phyloP scores from a whole-genome alignment of 2,888 invertebrate genomes.

The Nomada lathburiana region DNA sequence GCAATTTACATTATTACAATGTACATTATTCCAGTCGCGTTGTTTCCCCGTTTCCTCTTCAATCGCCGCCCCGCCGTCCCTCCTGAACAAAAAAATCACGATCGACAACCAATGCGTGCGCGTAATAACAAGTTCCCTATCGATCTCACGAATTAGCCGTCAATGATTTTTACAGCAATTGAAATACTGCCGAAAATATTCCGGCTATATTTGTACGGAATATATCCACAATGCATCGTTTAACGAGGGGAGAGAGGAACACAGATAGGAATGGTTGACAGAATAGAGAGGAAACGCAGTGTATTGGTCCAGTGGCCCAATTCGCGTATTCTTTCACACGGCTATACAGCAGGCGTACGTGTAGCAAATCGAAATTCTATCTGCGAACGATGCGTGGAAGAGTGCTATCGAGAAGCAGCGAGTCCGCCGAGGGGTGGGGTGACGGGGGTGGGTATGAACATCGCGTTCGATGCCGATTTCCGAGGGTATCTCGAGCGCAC shows the following conservation, averaged over 20 bases:
- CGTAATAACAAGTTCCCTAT: too few species aligned
- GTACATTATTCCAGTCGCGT: too few species aligned
- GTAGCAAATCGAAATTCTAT: conserved; percentile 70
- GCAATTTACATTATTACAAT: too few species aligned
- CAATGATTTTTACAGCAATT: not conserved
- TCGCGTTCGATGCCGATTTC: conserved; percentile 66
- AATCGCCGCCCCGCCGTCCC: too few species aligned
- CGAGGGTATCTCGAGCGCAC: conserved; percentile 38
- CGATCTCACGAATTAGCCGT: too few species aligned
- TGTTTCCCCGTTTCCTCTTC: too few species aligned
- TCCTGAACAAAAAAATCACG: too few species aligned
- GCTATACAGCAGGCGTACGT: conserved; percentile 54
- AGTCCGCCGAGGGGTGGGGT: conserved; percentile 6
- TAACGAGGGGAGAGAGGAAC: not conserved
- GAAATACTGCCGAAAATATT: not conserved
- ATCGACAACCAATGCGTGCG: too few species aligned
- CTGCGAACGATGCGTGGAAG: conserved; percentile 60
- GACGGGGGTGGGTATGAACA: conserved; percentile 52
- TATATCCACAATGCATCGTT: conserved; percentile 25
- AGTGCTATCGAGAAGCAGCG: conserved; percentile 52
- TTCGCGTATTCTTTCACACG: conserved; percentile 66
- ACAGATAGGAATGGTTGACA: not conserved
- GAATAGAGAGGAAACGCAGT: conserved; percentile 50
- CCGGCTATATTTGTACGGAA: not conserved
- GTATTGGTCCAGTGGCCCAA: conserved; percentile 68